Base-by-base conservation (phyloP, 2,113 vertebrate species). In the Clinocottus analis region DNA sequence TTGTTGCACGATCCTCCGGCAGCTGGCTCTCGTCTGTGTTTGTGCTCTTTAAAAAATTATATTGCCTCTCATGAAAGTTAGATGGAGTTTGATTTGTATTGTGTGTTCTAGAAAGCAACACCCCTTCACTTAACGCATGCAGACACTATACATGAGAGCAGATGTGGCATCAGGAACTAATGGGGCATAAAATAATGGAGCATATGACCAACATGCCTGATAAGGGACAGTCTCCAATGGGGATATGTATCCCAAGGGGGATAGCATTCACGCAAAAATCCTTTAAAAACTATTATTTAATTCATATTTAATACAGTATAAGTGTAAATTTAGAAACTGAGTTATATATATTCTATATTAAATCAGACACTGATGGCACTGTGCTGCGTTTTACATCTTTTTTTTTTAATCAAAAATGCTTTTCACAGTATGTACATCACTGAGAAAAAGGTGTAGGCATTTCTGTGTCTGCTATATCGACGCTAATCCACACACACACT, bases 41-140 rank as follows among this genome's bases (percentile, higher is more conserved):
- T 67, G 7, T 71, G 61, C 25, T 47, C 19, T 41, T 68, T 72
- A 55, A 45, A 55, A 31, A 27, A 27, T 12, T 61, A 71, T 69
- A 84, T 58, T 74, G 35, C 68, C 62, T 35, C n/a, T 65, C 17
- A 37, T 23, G 53, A 75, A 67, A 67, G 41, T 49, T 68, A 25
- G 33, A 76, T 61, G 25, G 37, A 64, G 43, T 79, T 66, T 77
- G 41, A 79, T 79, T 62, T 83, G 70, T 75, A 51, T 49, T n/a
- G 19, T 21, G 39, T 23, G 3, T 60, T 37, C 45, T 49, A 23
- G 43, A 23, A 13, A 66, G 37, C 17, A 25, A 10, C 23, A 65
- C 25, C 45, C 59, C 76, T 43, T 43, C 29, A 7, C 27, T 21
- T n/a, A n/a, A 49, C 9, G 23, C 62, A n/a, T 65, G 11, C 37